Evolutionary conservation across 2,888 invertebrate genomes (phyloP), one percentile per base, ranked within the genome.

Genomic region (Suillia variegata): DNA sequence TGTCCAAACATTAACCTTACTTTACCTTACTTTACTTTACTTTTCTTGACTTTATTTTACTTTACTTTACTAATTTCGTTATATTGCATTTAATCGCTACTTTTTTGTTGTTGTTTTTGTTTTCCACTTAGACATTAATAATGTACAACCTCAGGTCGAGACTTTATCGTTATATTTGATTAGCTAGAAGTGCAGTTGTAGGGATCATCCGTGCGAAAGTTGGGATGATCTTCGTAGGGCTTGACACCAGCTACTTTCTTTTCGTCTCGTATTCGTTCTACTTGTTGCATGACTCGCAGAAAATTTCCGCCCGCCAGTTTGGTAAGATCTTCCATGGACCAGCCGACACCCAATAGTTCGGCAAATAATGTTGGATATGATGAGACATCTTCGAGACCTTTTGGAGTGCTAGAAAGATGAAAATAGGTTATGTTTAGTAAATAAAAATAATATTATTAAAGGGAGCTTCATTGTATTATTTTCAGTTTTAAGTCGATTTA

Each of bases 341-440:
- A 92, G n/a, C 91, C 90, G 22, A 88, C 89, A 53, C 87, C 89
- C 75, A 91, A 87, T 24, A 92, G 83, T 77, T 91, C 91, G 4
- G 91, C 91, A 77, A 92, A 91, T 24, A 92, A 84, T 10, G 88
- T 85, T 1, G 92, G 92, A 79, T 92, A 92, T 6, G 89, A 87
- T 20, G 91, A 90, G 2, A 91, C 91, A 76, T 92, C 91, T 81
- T 92, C 90, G 56, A 93, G 83, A 22, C 93, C 93, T 80, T 89
- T 88, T 12, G 93, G 93, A 50, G 91, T 91, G 79, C 93, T 93
- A 52, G 33, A 45, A 3, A 54, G n/a, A n/a, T n/a, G n/a, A n/a
- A n/a, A n/a, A n/a, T n/a, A n/a, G n/a, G n/a, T n/a, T n/a, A n/a
- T n/a, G n/a, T n/a, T n/a, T n/a, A n/a, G n/a, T n/a, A n/a, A n/a